Conservation (phyloP, 2,113 vertebrate species). For the Alces alces region DNA sequence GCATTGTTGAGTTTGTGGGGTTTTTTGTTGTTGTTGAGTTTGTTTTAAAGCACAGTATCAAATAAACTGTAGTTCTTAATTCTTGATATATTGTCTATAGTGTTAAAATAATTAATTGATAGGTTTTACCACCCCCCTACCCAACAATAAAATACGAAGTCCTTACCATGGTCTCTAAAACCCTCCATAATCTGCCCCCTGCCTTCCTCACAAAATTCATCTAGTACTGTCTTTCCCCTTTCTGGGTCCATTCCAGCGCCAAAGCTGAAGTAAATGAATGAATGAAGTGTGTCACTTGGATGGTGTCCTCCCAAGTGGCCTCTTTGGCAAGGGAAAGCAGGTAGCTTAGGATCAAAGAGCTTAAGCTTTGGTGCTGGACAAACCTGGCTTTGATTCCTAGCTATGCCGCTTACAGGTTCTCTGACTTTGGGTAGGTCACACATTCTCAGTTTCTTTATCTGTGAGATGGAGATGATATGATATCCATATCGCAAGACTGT, state of each 20-base stretch:
- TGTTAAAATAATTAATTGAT: neutral
- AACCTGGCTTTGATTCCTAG: neutral
- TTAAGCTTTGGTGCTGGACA: neutral
- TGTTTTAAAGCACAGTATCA: neutral
- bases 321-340: neutral
- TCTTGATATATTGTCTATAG: neutral
- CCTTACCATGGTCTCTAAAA: neutral
- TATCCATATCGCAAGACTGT: neutral
- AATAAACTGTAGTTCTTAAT: neutral
- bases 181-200: neutral
- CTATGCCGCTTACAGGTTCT: neutral
- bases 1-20: neutral
- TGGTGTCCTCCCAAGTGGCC: neutral
- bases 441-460: neutral
- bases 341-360: neutral
- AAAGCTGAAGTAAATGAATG: neutral
- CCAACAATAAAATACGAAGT: neutral
- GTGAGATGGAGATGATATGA: neutral
- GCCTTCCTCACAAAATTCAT: neutral
- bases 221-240: neutral
- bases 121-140: neutral
- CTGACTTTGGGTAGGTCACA: neutral
- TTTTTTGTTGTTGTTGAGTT: neutral
- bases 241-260: neutral
- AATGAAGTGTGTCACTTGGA: neutral